Conservation (phyloP, 2,888 invertebrate species). For the Blera fallax region DNA sequence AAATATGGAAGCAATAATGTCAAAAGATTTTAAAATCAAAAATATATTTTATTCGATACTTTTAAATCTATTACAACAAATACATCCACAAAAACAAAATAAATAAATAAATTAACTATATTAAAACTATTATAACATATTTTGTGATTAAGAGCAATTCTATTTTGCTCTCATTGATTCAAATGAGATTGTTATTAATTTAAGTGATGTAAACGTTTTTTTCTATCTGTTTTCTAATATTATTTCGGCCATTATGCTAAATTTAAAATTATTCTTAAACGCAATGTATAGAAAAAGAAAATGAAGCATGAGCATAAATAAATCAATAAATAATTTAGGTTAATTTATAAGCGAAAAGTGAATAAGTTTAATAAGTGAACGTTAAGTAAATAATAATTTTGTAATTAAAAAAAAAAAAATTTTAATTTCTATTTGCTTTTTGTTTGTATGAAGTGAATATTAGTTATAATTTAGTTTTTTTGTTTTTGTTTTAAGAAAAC, state of each 20-base stretch:
- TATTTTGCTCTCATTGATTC: not conserved
- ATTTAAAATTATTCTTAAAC: conserved; percentile 22
- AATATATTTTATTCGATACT: not conserved
- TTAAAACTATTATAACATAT: not conserved
- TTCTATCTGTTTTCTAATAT: not conserved
- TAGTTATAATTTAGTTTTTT: not conserved
- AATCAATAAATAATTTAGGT: conserved; percentile 21
- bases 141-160: conserved; percentile 15
- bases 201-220: not conserved
- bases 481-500: conserved; percentile 8
- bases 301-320: conserved; percentile 32
- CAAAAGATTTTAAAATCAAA: not conserved
- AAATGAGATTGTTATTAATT: conserved; percentile 38
- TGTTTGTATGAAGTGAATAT: not conserved
- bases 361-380: not conserved
- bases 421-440: not conserved
- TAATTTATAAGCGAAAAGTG: conserved; percentile 1
- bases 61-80: not conserved
- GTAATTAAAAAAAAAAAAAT: not conserved
- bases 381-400: conserved; percentile 7
- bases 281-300: conserved; percentile 45
- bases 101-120: not conserved
- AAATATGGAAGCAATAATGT: not conserved
- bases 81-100: not conserved
- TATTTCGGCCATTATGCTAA: conserved; percentile 53